Evolutionary conservation across 2,888 invertebrate species (phyloP).

Genomic region (Cerastis leucographa): DNA sequence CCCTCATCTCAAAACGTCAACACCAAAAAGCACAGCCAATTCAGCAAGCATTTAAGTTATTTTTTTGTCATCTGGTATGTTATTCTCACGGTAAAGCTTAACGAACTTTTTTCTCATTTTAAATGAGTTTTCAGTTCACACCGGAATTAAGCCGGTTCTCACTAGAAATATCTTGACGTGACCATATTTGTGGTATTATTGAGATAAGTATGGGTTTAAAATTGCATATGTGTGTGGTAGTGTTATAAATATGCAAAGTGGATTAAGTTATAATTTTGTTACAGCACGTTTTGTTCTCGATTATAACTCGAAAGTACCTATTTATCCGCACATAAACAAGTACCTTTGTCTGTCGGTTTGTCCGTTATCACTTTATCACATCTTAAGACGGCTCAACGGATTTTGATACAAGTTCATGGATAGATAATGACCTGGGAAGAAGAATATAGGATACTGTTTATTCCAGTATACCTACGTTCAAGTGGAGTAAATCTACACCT

Average conservation of each 20-base stretch:
- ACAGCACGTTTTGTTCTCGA: background rate
- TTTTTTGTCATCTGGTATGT: background rate
- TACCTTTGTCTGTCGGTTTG: too few relatives aligned
- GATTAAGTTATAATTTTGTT: background rate
- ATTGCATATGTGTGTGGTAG: background rate
- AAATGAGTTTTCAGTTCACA: slow-evolving; percentile 55
- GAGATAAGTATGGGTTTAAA: background rate
- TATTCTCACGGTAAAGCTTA: slow-evolving; percentile 44
- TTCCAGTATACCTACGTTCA: too few relatives aligned
- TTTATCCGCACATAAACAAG: too few relatives aligned
- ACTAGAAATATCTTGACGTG: slow-evolving; percentile 25
- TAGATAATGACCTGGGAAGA: too few relatives aligned
- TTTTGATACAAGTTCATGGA: too few relatives aligned
- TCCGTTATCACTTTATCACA: too few relatives aligned
- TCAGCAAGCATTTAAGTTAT: background rate
- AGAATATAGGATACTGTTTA: too few relatives aligned
- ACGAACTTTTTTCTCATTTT: slow-evolving; percentile 33
- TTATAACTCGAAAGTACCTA: too few relatives aligned
- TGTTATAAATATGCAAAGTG: background rate
- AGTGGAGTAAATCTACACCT: background rate
- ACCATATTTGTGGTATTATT: slow-evolving; percentile 28
- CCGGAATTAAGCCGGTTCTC: slow-evolving; percentile 10
- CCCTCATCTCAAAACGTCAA: background rate
- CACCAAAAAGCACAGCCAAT: background rate
- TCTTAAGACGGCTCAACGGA: too few relatives aligned